phyloP scores from a whole-genome alignment of 1,140 invertebrate genomes.

The Magallana ariakensis region DNA sequence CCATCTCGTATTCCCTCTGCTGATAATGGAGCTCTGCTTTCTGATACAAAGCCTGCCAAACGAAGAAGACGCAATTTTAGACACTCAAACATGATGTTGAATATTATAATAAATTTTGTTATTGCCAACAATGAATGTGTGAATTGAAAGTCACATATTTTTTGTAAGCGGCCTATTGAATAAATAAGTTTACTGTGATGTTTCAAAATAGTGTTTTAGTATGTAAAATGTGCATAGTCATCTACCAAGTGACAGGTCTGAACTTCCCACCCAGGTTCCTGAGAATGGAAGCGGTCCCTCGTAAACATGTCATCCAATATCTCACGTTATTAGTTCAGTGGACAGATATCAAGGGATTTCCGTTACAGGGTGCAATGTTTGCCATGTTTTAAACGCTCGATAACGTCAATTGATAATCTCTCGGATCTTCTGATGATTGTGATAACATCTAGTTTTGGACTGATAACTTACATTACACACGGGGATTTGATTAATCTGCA shows the following conservation, averaged over 20 bases:
- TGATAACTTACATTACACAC: slow-evolving; percentile 25
- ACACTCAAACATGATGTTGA: no score
- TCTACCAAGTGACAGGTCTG: not conserved
- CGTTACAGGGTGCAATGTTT: slow-evolving; percentile 9
- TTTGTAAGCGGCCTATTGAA: not conserved
- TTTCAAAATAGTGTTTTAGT: not conserved
- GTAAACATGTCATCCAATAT: not conserved
- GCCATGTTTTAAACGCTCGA: slow-evolving; percentile 6
- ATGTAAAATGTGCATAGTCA: not conserved
- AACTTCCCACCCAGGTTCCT: not conserved
- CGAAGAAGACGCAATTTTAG: not conserved
- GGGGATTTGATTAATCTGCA: slow-evolving; percentile 2
- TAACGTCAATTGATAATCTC: slow-evolving; percentile 6
- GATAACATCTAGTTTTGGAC: slow-evolving; percentile 13
- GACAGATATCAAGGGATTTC: not conserved
- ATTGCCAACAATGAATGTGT: no score
- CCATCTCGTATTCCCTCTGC: slow-evolving; percentile 93
- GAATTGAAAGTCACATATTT: no score
- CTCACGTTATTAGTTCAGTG: not conserved
- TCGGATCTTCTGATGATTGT: slow-evolving; percentile 6
- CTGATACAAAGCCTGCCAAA: slow-evolving; percentile 86
- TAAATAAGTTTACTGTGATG: not conserved
- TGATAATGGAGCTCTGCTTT: slow-evolving; percentile 95
- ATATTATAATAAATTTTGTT: no score
- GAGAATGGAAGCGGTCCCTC: not conserved